A percentile compares a stretch with the other conserved stretches of the same genome.
Evolutionary conservation across 2,888 invertebrate species (phyloP).

Genomic region (Hirtodrosophila histrioides): DNA sequence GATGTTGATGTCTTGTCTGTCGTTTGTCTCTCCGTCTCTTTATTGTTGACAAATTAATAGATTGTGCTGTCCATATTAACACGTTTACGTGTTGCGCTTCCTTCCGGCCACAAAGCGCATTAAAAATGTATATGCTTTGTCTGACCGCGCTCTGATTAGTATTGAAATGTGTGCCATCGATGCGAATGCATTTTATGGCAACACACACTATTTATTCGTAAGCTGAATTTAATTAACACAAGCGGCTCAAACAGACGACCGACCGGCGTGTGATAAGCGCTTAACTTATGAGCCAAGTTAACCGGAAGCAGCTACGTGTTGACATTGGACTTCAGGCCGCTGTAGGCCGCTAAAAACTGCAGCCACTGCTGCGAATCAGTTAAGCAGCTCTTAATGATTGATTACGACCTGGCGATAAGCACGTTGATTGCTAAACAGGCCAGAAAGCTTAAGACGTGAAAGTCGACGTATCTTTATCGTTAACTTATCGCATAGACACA

Average conservation of each 20-base stretch:
- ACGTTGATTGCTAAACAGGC: conserved; percentile 48
- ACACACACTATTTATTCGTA: conserved; percentile 53
- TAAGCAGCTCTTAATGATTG: conserved; percentile 56
- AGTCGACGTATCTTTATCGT: conserved; percentile 34
- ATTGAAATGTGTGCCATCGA: conserved; percentile 51
- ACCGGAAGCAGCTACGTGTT: conserved; percentile 60
- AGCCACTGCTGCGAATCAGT: conserved; percentile 30
- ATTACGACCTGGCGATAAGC: conserved; percentile 48
- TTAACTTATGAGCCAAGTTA: conserved; percentile 37
- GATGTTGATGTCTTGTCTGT: conserved; percentile 41
- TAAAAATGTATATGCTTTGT: conserved; percentile 66
- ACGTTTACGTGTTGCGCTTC: conserved; percentile 80
- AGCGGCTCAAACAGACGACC: conserved; percentile 37
- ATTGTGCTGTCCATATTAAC: conserved; percentile 82
- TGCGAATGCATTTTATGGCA: conserved; percentile 67
- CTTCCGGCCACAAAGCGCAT: conserved; percentile 70
- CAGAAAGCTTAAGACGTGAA: conserved; percentile 40
- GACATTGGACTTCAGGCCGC: conserved; percentile 29
- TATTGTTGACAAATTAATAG: conserved; percentile 83
- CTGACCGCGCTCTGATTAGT: conserved; percentile 68
- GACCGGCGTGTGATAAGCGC: conserved; percentile 49
- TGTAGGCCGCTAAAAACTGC: conserved; percentile 32
- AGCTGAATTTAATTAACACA: conserved; percentile 68
- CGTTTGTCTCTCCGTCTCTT: conserved; percentile 57
- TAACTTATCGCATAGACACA: conserved; percentile 35